Base-by-base conservation (phyloP, 2,113 vertebrate species). In the Pyxicephalus adspersus region DNA sequence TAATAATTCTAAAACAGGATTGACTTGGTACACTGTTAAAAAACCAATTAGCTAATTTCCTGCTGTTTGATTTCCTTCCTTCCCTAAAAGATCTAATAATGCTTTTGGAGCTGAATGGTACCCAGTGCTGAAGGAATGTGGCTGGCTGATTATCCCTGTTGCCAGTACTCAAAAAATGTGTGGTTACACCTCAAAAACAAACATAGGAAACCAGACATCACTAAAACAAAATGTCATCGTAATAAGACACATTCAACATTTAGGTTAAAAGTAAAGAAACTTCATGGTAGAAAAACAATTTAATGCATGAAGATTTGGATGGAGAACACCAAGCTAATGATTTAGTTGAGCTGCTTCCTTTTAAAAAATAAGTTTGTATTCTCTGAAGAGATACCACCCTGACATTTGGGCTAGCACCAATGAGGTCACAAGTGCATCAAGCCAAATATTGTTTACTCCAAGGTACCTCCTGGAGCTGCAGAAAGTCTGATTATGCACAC, bases 31-130 rank as follows among this genome's bases (percentile, higher is more conserved):
- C 25, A 75, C 70, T 66, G 61, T 58, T 65, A 75, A 75, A 66
- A 66, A 81, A 65, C 80, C 63, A 81, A 81, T 81, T 81, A 81
- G 80, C 70, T 81, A 57, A 81, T 81, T 75, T 81, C 80, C 80
- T 81, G 80, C 70, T 74, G 51, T 64, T 74, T 54, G 11, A 65
- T 66, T 81, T 81, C 80, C 80, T 81, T 81, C 80, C 80, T 81
- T 74, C 80, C 80, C 79, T 71, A 74, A 57, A 58, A 74, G 80
- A 81, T 81, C 60, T 65, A 81, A 66, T 81, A 81, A 75, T 58
- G 71, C 45, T 54, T 20, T 45, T 23, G 20, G 26, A 72, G 55
- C 45, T 73, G 60, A 81, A 81, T 81, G 80, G 70, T 81, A 81
- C 80, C 80, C 70, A 81, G 70, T 15, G 50, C 51, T 66, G 23